Evolutionary conservation across 2,113 vertebrate species (phyloP), one percentile per base, ranked within the genome.

Genomic region (Sclerurus mexicanus): DNA sequence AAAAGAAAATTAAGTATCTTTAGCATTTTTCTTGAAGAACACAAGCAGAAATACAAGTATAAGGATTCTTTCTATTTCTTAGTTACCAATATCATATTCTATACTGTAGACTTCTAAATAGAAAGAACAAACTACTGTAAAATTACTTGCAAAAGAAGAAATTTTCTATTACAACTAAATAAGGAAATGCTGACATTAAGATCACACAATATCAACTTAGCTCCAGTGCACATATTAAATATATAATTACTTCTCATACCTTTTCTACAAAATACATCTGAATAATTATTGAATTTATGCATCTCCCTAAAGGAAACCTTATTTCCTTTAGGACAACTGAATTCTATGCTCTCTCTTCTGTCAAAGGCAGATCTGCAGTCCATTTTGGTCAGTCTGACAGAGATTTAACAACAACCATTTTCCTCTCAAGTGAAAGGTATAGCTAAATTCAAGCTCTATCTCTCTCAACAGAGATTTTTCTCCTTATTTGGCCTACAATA

Each of bases 1-100:
- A 94, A 89, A 87, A 53, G 33, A 86, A 89, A 81, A 50, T 11
- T 18, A 92, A 96, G 58, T 85, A 93, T 87, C 52, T 86, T 30
- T 20, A 69, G 58, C 39, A 55, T 81, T 81, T 93, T 64, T 92
- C 77, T 83, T 94, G 40, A 94, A 90, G 69, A 60, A 59, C 12
- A 58, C 1, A 9, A 12, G 11, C 30, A 79, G 33, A 93, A 89
- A 87, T 49, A 84, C 24, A 87, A 84, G 4, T 33, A 63, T 35
- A 91, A 85, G 4, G 64, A 49, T 69, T 93, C n/a, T 53, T 88
- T 9, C 58, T 14, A 81, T 86, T 92, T 63, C 25, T 68, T 47
- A 93, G 59, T 49, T 93, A 93, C 30, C 35, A 58, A 3, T n/a
- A 79, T 13, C 13, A 42, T 40, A 71, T 42, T 79, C 12, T 30